Evolutionary conservation across 2,888 invertebrate genomes (phyloP), one percentile per base, ranked within the genome.

Genomic region (Cerceris ruficornis): DNA sequence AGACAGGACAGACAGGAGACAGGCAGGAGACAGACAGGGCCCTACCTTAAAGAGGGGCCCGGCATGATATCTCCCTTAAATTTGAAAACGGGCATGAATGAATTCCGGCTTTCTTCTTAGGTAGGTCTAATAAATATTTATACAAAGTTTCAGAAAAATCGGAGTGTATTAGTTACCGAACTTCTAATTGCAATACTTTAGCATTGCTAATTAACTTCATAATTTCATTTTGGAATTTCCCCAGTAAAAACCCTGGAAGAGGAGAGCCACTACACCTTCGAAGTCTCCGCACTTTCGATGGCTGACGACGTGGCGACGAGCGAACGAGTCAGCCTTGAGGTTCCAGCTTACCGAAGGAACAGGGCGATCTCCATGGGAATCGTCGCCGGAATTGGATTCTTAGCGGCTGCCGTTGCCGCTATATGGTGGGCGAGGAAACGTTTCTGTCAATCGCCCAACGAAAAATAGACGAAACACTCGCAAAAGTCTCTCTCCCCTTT

Each of bases 201-300:
- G n/a, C n/a, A n/a, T n/a, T n/a, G n/a, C n/a, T n/a, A n/a, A n/a
- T n/a, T n/a, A n/a, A n/a, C n/a, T n/a, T 43, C n/a, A 41, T 7
- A n/a, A 43, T 41, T 42, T 6, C 5, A 77, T 46, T 6, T 6
- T 41, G 55, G 14, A n/a, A 28, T 14, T 14, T 41, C 92, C 92
- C 64, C 94, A 95, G 96, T 97, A 83, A 94, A 94, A 86, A 94
- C 94, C 81, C 93, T 97, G 82, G 94, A 95, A 85, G 97, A 97
- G 88, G 97, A 97, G 82, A 94, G 93, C 86, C 94, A 93, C 66
- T 97, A 97, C 91, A 94, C 94, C 87, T 95, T 97, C 88, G 95
- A 96, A 92, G 96, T 98, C 74, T 91, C 94, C 77, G 95, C 97
- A 0, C 92, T 95, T 75, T 94, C 95, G 0, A 90, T 93, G 1